A percentile compares a stretch with the other conserved stretches of the same genome.
Conservation (phyloP, 1,140 invertebrate species). For the Drosophila kanapiae region DNA sequence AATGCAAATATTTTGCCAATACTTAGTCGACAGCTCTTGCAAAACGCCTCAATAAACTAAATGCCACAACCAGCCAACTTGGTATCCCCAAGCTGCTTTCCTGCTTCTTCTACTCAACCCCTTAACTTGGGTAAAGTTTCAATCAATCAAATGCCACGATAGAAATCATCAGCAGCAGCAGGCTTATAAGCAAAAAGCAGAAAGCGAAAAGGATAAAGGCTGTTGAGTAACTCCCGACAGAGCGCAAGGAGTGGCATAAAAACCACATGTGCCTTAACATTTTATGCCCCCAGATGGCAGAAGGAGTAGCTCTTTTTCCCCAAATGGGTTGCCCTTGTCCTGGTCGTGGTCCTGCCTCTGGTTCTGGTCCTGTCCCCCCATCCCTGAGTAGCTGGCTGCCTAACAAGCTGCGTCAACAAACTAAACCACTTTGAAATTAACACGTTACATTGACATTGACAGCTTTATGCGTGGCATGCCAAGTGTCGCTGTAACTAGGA, state of each 20-base stretch:
- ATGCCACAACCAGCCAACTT: slow-evolving; percentile 39
- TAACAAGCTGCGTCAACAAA: slow-evolving; percentile 82
- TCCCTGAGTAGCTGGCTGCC: slow-evolving; percentile 25
- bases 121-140: slow-evolving; percentile 39
- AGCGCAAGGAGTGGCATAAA: slow-evolving; percentile 53
- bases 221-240: slow-evolving; percentile 32
- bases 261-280: slow-evolving; percentile 72
- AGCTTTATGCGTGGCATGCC: slow-evolving; percentile 80
- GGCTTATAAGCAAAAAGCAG: slow-evolving; percentile 12
- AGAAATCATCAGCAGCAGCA: slow-evolving; percentile 65
- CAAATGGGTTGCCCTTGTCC: slow-evolving; percentile 30
- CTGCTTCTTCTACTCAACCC: not conserved
- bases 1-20: slow-evolving; percentile 66
- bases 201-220: slow-evolving; percentile 15
- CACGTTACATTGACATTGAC: slow-evolving; percentile 83
- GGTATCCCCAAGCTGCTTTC: slow-evolving; percentile 6
- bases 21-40: slow-evolving; percentile 20
- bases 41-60: slow-evolving; percentile 68
- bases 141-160: slow-evolving; percentile 76
- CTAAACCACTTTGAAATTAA: slow-evolving; percentile 84
- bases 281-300: slow-evolving; percentile 51
- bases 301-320: slow-evolving; percentile 29
- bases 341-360: slow-evolving; percentile 1
- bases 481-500: slow-evolving; percentile 62
- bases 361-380: not conserved